These are phyloP conservation scores for Dinocampus coccinellae DNA, from an alignment of 2,888 invertebrate species.

Conservation along the genomic window DNA sequence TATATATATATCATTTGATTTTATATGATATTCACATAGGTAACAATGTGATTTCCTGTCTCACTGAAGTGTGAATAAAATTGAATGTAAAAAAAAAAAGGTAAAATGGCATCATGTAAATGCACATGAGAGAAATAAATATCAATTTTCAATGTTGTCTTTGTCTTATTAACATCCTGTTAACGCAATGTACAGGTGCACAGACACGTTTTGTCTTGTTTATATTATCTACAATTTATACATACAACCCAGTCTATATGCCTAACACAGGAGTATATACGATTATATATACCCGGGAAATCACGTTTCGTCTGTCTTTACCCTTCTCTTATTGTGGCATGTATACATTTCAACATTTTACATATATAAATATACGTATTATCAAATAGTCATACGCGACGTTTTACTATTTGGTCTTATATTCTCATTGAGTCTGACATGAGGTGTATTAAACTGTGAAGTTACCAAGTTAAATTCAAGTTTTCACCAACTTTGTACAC, in stretches of 20 bases:
- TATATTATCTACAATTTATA: background rate
- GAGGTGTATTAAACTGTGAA: background rate
- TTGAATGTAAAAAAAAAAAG: too few species aligned
- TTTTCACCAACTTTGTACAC: background rate
- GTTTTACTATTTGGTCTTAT: background rate
- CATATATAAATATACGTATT: background rate
- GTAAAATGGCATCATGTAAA: conserved; percentile 1
- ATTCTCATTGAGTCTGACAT: background rate
- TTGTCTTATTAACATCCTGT: conserved; percentile 37
- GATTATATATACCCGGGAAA: background rate
- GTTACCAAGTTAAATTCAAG: background rate
- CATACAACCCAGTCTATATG: background rate
- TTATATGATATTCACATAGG: background rate
- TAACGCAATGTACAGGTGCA: conserved; percentile 15
- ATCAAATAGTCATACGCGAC: background rate
- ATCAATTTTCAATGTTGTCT: background rate
- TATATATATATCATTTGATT: background rate
- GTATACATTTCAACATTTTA: background rate
- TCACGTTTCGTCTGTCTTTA: conserved; percentile 2
- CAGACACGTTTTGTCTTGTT: conserved; percentile 16
- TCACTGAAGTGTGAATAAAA: background rate
- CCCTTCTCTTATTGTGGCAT: background rate
- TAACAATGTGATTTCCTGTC: conserved; percentile 6
- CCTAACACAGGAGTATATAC: background rate
- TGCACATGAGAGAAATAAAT: conserved; percentile 6